Base-by-base conservation (phyloP, 2,113 vertebrate species). In the Phrynosoma blainvillii region DNA sequence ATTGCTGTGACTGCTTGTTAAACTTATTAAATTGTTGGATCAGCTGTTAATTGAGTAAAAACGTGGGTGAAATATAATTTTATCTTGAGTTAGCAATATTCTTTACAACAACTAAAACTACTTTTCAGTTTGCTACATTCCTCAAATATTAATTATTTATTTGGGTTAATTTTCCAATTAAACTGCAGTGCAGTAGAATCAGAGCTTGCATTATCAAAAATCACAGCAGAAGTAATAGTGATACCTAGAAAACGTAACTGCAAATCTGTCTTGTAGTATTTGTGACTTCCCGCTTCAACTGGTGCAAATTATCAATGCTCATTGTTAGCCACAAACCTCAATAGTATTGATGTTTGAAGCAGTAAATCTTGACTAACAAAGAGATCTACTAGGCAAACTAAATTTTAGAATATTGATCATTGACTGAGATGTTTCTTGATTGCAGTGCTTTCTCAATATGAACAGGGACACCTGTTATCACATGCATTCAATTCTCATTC, bases 311-410 rank as follows among this genome's bases (percentile, higher is more conserved):
- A 78, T 13, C 59, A 84, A 32, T 40, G 16, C 80, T 83, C 59
- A 76, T 66, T 82, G n/a, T 87, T 76, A 82, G 71, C 71, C 79
- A 36, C 79, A 82, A 76, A 54, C 74, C 62, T 83, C 87, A 68
- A 88, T 70, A 84, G 42, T 88, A 70, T 77, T 78, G 42, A 83
- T 70, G 42, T 83, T 71, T 71, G 68, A 30, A 71, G 68, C 68
- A 71, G 68, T 71, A 71, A 76, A 83, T 88, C 74, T 68, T 62
- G 74, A 88, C 73, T 88, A 88, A 77, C 56, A 78, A 88, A 78
- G 87, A 77, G 62, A 68, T 77, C n/a, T 40, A 36, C 66, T 83
- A 59, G n/a, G 36, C 74, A 84, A 68, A 84, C 74, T 56, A 77
- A 79, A 59, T 83, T 62, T 78, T 70, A 78, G 81, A 84, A 88